Base-by-base conservation (phyloP, 2,888 invertebrate species). In the Cinara cedri region DNA sequence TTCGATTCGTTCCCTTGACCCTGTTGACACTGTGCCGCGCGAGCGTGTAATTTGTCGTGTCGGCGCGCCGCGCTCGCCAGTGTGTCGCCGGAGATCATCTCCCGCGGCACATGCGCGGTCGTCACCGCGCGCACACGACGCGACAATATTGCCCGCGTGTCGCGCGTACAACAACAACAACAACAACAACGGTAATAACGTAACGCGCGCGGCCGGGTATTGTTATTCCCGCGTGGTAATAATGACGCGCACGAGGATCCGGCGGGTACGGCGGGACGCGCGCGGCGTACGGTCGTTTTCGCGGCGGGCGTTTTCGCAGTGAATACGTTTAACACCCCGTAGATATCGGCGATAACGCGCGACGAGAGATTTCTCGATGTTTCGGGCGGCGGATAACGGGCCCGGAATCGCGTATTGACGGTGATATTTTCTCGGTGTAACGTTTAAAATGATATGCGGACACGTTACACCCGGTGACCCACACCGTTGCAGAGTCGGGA, bases 1-100 rank as follows among this genome's bases (percentile, higher is more conserved):
- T 72, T 72, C 60, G 72, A 60, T 72, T 60, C 49, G 72, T 72
- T 72, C 49, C 72, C 72, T 72, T 46, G 72, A 60, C 60, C 72
- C n/a, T n/a, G 11, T 72, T 72, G 72, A 60, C 72, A 72, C 49
- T 57, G n/a, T 72, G 46, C n/a, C n/a, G n/a, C n/a, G n/a, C 46
- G 57, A 44, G 21, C 72, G 13, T 72, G 72, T 72, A 72, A 72
- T 72, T 72, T 72, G 60, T 72, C 71, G 71, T 72, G 71, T 72
- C 71, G 57, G 57, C 19, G 26, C n/a, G n/a, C 11, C 46, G 57
- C 26, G 44, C 46, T 9, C 24, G 44, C 14, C n/a, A 44, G 49
- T n/a, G n/a, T 72, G 60, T 72, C 72, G 46, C 60, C 60, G n/a
- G 24, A 26, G 46, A 72, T 72, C 60, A 24, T 72, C 60, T 24